Evolutionary conservation across 2,888 invertebrate species (phyloP).

Genomic region (Slavum lentiscoides): DNA sequence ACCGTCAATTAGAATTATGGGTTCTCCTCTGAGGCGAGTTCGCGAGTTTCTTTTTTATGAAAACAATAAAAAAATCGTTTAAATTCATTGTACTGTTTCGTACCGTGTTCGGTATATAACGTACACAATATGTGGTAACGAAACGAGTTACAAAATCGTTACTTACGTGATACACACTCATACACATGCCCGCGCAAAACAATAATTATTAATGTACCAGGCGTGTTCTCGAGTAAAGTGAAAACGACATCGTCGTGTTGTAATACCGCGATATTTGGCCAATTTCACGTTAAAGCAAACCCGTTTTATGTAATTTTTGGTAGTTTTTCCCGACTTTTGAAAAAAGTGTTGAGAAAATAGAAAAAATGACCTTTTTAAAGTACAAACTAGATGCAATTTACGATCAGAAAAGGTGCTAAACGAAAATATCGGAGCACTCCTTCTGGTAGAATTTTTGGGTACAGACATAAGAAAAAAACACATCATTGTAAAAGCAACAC

Average conservation of each 20-base stretch:
- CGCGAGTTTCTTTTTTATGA: neutral
- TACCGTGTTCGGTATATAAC: neutral
- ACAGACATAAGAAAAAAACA: too few relatives aligned
- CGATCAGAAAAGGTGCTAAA: too few relatives aligned
- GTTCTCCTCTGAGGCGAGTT: neutral
- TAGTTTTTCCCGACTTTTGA: too few relatives aligned
- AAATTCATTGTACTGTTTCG: neutral
- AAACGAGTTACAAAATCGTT: slow-evolving; percentile 11
- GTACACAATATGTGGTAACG: neutral
- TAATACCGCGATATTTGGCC: neutral
- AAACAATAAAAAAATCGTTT: neutral
- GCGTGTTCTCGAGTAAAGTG: slow-evolving; percentile 14
- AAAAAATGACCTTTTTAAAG: too few relatives aligned
- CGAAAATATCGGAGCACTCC: too few relatives aligned
- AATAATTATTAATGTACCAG: slow-evolving; percentile 1
- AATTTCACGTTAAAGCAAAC: neutral
- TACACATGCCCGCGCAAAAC: neutral
- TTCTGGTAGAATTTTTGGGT: too few relatives aligned
- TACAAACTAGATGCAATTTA: too few relatives aligned
- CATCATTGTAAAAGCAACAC: too few relatives aligned
- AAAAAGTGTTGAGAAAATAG: too few relatives aligned
- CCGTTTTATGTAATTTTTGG: too few relatives aligned
- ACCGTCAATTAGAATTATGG: neutral
- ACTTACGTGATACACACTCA: neutral
- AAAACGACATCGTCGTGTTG: slow-evolving; percentile 24